phyloP scores from a whole-genome alignment of 2,888 invertebrate species.

The Andrena marginata region DNA sequence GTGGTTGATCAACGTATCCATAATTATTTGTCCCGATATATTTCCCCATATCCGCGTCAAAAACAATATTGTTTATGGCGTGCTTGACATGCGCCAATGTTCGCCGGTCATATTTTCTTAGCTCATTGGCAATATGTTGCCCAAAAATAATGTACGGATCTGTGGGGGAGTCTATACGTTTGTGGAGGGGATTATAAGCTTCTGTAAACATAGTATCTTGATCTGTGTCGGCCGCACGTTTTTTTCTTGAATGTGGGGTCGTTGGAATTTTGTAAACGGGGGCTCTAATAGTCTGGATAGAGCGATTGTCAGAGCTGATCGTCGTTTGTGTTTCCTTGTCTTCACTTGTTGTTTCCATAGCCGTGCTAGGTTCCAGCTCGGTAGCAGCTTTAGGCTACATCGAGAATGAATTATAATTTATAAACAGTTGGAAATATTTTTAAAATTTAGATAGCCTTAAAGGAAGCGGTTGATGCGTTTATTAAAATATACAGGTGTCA shows the following conservation, averaged over 20 bases:
- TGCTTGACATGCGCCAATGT: conserved; percentile 15
- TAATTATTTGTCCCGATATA: background rate
- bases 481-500: background rate
- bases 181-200: background rate
- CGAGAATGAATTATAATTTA: no score
- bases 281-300: no score
- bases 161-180: background rate
- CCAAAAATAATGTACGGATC: conserved; percentile 24
- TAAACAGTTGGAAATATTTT: background rate
- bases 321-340: no score
- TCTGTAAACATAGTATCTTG: background rate
- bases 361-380: no score
- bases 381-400: no score
- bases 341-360: no score
- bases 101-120: conserved; percentile 21
- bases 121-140: conserved; percentile 22
- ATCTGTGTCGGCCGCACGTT: background rate
- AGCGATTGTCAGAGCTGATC: no score
- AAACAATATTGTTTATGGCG: conserved; percentile 22
- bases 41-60: conserved; percentile 19
- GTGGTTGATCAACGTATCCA: no score
- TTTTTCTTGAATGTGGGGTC: no score
- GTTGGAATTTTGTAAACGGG: no score
- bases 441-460: background rate
- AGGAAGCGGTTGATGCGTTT: background rate